Percentiles rank a stretch among this genome's conserved stretches.
These are phyloP conservation scores for Drosophila sturtevanti DNA, from an alignment of 1,140 invertebrate genomes.

Conservation along the genomic window DNA sequence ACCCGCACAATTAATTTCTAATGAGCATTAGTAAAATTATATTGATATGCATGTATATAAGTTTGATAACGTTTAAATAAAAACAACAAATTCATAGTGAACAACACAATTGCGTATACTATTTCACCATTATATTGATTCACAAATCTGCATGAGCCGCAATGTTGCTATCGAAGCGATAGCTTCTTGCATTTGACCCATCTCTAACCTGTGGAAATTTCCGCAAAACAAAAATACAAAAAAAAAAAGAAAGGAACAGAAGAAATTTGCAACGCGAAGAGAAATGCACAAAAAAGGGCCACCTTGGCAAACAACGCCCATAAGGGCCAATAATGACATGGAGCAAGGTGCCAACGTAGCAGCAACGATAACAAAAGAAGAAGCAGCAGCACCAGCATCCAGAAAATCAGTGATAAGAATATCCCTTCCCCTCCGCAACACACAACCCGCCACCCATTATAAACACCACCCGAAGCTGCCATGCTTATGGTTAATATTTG, in stretches of 20 bases:
- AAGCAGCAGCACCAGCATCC: not conserved
- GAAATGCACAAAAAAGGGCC: constrained; percentile 73
- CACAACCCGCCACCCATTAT: constrained; percentile 13
- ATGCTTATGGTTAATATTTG: constrained; percentile 26
- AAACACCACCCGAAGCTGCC: constrained; percentile 9
- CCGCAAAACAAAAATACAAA: constrained; percentile 63
- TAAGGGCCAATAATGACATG: not conserved
- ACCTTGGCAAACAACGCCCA: constrained; percentile 59
- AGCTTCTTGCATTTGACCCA: not conserved
- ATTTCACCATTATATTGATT: not conserved
- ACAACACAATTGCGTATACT: no score
- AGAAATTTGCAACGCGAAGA: constrained; percentile 40
- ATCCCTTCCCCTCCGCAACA: constrained; percentile 27
- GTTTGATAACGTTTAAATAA: not conserved
- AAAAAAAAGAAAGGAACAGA: constrained; percentile 27
- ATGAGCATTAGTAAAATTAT: not conserved
- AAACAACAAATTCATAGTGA: not conserved
- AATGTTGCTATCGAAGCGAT: not conserved
- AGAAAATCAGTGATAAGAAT: constrained; percentile 57
- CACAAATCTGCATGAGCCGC: not conserved
- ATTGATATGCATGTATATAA: not conserved
- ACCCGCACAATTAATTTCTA: not conserved
- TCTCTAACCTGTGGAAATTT: constrained; percentile 53
- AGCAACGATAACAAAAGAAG: not conserved
- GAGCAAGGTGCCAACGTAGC: constrained; percentile 83